phyloP scores from a whole-genome alignment of 2,797 vertebrate genomes.

The Calcarius lapponicus region DNA sequence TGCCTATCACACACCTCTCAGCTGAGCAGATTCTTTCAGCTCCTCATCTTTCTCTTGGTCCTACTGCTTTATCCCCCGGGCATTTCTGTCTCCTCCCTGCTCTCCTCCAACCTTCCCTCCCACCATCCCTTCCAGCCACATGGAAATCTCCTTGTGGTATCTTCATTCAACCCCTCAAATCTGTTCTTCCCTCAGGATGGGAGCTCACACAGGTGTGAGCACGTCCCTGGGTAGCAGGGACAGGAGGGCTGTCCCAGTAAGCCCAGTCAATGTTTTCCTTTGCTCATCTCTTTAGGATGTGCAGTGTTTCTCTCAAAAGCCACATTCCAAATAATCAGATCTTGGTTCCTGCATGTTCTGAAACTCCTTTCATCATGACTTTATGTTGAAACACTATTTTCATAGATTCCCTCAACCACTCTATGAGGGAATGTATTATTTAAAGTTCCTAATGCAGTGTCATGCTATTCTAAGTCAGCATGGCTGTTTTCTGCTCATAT shows the following conservation, averaged over 20 bases:
- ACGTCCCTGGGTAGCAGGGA: rapidly evolving
- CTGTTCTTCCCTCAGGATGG: too few species aligned
- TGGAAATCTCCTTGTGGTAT: background rate
- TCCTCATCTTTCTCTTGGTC: background rate
- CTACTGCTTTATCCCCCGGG: background rate
- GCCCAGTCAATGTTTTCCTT: background rate
- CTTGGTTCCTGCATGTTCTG: background rate
- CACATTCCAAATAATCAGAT: background rate
- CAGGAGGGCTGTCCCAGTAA: background rate
- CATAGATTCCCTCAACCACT: background rate
- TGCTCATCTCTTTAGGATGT: background rate
- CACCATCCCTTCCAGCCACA: background rate
- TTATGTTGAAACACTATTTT: background rate
- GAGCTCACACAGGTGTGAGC: rapidly evolving
- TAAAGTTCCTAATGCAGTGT: background rate
- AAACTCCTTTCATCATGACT: background rate
- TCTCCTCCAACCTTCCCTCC: background rate
- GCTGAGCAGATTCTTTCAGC: background rate
- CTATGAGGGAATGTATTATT: rapidly evolving
- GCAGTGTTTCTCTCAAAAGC: background rate
- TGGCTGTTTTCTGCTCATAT: background rate
- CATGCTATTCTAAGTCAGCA: background rate
- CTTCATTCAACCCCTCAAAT: background rate
- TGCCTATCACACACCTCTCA: background rate
- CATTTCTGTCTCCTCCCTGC: background rate